phyloP scores from a whole-genome alignment of 1,140 invertebrate genomes.

The Drosophila subpulchrella region DNA sequence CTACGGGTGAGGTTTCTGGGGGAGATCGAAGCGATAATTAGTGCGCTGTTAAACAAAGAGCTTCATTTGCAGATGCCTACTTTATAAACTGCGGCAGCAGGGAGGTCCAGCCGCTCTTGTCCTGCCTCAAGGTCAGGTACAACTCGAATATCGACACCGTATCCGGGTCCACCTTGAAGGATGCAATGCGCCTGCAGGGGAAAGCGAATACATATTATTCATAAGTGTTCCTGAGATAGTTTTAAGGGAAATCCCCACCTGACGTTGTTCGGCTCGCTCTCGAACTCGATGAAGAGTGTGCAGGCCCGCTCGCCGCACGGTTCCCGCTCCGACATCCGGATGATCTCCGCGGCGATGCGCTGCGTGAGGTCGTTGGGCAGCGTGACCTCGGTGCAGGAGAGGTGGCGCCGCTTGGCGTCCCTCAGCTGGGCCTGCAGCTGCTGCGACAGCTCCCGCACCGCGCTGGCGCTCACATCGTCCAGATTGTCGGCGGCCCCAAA shows the following conservation, averaged over 20 bases:
- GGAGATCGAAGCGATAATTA: neutral
- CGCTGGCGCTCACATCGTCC: slow-evolving; percentile 74
- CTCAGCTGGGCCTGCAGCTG: slow-evolving; percentile 90
- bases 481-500: slow-evolving; percentile 62
- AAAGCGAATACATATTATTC: neutral
- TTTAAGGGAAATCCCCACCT: slow-evolving; percentile 83
- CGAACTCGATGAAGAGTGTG: slow-evolving; percentile 91
- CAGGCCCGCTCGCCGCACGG: slow-evolving; percentile 93
- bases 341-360: slow-evolving; percentile 90
- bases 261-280: slow-evolving; percentile 87
- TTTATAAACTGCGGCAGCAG: slow-evolving; percentile 93
- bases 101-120: slow-evolving; percentile 92
- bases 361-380: slow-evolving; percentile 91
- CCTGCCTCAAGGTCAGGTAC: slow-evolving; percentile 92
- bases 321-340: slow-evolving; percentile 92
- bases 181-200: slow-evolving; percentile 85
- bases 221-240: neutral
- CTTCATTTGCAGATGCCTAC: slow-evolving; percentile 86
- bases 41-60: neutral
- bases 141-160: slow-evolving; percentile 94
- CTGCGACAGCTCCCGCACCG: slow-evolving; percentile 87
- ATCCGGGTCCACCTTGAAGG: slow-evolving; percentile 92
- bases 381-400: slow-evolving; percentile 92
- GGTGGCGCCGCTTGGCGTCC: slow-evolving; percentile 90
- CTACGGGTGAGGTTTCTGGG: slow-evolving; percentile 91